Evolutionary conservation across 1,140 invertebrate species (phyloP), one percentile per base, ranked within the genome.

Genomic region (Dolichoris vasculosae): DNA sequence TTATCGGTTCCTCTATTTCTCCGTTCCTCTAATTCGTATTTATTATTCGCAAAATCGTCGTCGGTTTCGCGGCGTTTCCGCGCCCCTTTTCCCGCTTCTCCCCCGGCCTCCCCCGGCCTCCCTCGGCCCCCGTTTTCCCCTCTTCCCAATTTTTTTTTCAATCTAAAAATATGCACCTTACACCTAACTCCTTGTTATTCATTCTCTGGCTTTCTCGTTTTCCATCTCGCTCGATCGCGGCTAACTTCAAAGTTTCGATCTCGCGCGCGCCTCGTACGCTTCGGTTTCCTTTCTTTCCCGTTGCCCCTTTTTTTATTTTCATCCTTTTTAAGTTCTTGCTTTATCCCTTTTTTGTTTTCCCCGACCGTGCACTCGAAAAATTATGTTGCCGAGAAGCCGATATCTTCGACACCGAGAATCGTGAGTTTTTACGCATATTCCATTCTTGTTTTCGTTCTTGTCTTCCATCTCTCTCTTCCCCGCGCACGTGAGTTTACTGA

Each of bases 221-320:
- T 63, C 35, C 38, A 38, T 83, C 51, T 83, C 77, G n/a, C 46
- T 83, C 76, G 15, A 73, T 59, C 63, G 78, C 77, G 78, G 84
- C 84, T 32, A 81, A 85, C 84, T 85, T 85, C 84, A 85, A 85
- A 81, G 84, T 75, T 85, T 80, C 51, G 32, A 40, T 63, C 67
- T 17, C 40, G 64, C 67, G 69, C 38, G 67, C 48, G 40, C 30
- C 38, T 32, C 55, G 51, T 67, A 67, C 55, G 38, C 71, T 59
- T 71, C 67, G 32, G 55, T 83, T 67, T 83, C 55, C 76, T 32
- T 59, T 73, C 80, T 51, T 40, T n/a, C 32, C 32, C 63, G 30
- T 32, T 83, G 38, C 48, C 51, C 77, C 59, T 38, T 30, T 40
- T 46, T 79, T 78, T 67, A 23, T 75, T 83, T 83, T 83, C 59